Evolutionary conservation across 2,113 vertebrate genomes (phyloP).

Genomic region (Eubucco bourcierii): DNA sequence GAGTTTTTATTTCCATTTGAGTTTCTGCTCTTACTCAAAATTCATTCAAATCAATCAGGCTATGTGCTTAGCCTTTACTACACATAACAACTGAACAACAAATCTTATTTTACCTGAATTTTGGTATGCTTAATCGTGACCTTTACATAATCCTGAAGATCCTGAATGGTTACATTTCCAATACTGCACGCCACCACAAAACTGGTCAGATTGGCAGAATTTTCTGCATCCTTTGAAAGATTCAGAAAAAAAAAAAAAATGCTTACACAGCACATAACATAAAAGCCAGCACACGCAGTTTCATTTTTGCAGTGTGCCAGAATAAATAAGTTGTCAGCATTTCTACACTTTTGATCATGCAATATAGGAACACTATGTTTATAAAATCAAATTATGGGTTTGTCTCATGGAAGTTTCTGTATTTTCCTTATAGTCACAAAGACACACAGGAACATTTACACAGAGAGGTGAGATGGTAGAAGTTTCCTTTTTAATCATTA

Average conservation of each 20-base stretch:
- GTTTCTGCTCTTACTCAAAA: background rate
- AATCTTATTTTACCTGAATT: conserved; percentile 76
- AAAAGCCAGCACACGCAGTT: conserved; percentile 22
- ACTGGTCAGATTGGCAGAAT: conserved; percentile 80
- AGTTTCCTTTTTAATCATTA: conserved; percentile 4
- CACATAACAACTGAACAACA: background rate
- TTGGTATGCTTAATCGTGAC: conserved; percentile 85
- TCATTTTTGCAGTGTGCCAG: conserved; percentile 26
- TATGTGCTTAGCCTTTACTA: background rate
- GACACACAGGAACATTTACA: background rate
- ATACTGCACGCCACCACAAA: conserved; percentile 96
- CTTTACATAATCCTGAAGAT: conserved; percentile 84
- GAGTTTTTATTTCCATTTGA: background rate
- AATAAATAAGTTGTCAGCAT: conserved; percentile 67
- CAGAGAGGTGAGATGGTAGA: background rate
- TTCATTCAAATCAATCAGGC: background rate
- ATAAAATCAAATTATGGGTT: conserved; percentile 51
- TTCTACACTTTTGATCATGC: conserved; percentile 61
- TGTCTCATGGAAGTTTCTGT: conserved; percentile 32
- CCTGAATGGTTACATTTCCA: conserved; percentile 84
- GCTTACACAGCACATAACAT: background rate
- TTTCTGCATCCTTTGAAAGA: conserved; percentile 72
- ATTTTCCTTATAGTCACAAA: conserved; percentile 61
- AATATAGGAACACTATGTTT: conserved; percentile 64
- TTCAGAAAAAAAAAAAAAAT: conserved; percentile 36